These are phyloP conservation scores for Tragelaphus scriptus DNA, from an alignment of 2,113 vertebrate genomes.

Conservation along the genomic window DNA sequence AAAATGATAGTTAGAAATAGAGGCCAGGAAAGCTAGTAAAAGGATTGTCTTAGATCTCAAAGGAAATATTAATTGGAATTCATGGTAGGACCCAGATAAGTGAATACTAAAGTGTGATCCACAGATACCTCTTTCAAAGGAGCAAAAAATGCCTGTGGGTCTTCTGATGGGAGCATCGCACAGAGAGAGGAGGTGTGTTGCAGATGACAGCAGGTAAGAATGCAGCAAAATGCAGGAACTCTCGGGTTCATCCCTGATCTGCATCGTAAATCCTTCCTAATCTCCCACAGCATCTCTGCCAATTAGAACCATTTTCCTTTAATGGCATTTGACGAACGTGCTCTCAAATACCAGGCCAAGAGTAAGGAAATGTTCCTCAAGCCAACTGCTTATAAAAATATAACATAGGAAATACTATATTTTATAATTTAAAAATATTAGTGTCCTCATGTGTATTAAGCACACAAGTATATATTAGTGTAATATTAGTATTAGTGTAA, in stretches of 20 bases:
- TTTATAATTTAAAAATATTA: not conserved
- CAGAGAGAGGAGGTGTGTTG: accelerated
- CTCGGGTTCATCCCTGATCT: not conserved
- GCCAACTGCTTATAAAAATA: not conserved
- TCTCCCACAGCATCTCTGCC: not conserved
- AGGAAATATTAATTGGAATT: not conserved
- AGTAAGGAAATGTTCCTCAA: not conserved
- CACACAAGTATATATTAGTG: not conserved
- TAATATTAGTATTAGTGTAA: not conserved
- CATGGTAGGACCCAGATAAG: not conserved
- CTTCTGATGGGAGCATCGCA: not conserved
- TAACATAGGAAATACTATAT: not conserved
- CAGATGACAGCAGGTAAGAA: not conserved
- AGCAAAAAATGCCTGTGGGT: not conserved
- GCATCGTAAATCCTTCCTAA: not conserved
- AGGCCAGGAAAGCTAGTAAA: not conserved
- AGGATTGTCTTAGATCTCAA: not conserved
- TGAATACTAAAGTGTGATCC: not conserved
- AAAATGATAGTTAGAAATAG: not conserved
- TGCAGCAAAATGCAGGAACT: too few species aligned
- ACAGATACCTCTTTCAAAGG: not conserved
- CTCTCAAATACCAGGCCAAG: not conserved
- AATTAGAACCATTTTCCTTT: not conserved
- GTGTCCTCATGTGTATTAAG: not conserved
- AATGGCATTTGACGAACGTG: not conserved